Conservation (phyloP, 1,140 invertebrate genomes). For the Heliconius hewitsoni region DNA sequence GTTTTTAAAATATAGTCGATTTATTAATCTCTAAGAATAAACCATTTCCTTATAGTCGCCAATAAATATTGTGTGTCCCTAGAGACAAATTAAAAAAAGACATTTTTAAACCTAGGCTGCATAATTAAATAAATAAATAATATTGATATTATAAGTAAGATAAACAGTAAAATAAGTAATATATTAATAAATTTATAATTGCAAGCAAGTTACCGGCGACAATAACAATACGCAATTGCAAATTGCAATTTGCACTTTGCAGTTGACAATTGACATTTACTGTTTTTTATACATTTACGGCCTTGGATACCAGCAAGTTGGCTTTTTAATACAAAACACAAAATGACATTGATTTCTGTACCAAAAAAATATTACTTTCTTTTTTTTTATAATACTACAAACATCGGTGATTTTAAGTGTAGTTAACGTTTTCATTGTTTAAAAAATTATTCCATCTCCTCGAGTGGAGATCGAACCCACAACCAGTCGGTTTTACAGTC, state of each 20-base stretch:
- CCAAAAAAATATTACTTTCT: too few species aligned
- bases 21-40: too few species aligned
- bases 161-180: neutral
- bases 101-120: slow-evolving; percentile 41
- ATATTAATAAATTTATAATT: neutral
- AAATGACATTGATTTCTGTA: too few species aligned
- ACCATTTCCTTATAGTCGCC: slow-evolving; percentile 13
- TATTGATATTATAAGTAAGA: neutral
- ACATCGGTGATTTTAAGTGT: too few species aligned
- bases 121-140: neutral
- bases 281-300: neutral
- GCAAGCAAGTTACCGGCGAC: neutral
- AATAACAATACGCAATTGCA: too few species aligned
- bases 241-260: too few species aligned
- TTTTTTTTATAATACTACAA: too few species aligned
- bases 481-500: too few species aligned
- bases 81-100: slow-evolving; percentile 56
- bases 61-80: slow-evolving; percentile 65
- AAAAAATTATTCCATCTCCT: too few species aligned
- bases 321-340: neutral
- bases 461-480: too few species aligned
- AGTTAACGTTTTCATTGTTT: too few species aligned
- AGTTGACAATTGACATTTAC: neutral
- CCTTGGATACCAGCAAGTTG: neutral
- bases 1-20: slow-evolving; percentile 42